Percentiles rank a stretch among this genome's conserved stretches.
phyloP scores from a whole-genome alignment of 2,113 vertebrate species.

The Neodon shergylaensis region DNA sequence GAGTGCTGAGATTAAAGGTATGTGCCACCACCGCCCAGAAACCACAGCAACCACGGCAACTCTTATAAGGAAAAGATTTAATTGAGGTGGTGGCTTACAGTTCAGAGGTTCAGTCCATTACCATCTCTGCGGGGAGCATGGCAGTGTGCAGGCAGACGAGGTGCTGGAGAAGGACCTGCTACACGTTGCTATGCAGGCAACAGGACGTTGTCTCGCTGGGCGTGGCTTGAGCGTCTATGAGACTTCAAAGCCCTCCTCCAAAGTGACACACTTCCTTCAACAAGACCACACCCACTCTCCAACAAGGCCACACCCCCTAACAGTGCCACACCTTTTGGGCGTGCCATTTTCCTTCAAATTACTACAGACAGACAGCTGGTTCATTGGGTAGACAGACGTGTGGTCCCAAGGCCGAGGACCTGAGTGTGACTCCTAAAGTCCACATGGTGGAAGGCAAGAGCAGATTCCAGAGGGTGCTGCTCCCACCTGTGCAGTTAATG shows the following conservation, averaged over 20 bases:
- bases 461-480: background rate
- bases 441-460: background rate
- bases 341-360: background rate
- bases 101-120: too few species aligned
- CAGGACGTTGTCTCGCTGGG: background rate
- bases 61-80: background rate
- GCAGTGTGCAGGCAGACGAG: too few species aligned
- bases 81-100: too few species aligned
- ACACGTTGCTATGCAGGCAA: too few species aligned
- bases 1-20: too few species aligned
- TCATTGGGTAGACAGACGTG: background rate
- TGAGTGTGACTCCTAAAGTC: background rate
- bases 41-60: background rate
- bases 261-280: background rate
- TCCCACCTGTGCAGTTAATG: background rate
- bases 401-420: background rate
- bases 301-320: background rate
- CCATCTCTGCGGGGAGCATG: too few species aligned
- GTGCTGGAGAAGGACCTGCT: too few species aligned
- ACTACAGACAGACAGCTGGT: background rate
- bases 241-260: background rate
- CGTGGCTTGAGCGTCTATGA: background rate
- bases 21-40: too few species aligned
- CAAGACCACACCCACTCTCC: background rate
- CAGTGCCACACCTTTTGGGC: background rate